These are phyloP conservation scores for Drosophila cognata DNA, from an alignment of 2,888 invertebrate genomes.

Conservation along the genomic window DNA sequence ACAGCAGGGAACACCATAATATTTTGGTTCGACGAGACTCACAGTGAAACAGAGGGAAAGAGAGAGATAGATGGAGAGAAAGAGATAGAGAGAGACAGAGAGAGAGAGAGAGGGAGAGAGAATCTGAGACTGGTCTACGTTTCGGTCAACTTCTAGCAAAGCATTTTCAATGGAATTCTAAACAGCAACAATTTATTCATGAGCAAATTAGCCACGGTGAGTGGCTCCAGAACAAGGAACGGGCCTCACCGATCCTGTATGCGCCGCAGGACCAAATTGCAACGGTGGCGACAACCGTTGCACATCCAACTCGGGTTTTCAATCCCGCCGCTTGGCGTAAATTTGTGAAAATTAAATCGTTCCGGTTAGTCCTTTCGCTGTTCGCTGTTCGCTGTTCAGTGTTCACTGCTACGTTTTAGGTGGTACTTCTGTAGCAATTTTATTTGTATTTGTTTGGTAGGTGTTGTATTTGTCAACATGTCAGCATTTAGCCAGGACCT, in stretches of 20 bases:
- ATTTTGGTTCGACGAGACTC: conserved; percentile 77
- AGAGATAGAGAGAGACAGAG: conserved; percentile 2
- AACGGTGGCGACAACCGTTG: conserved; percentile 58
- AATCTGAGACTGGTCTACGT: conserved; percentile 8
- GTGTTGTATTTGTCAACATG: conserved; percentile 82
- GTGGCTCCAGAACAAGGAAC: conserved; percentile 50
- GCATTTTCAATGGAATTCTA: conserved; percentile 67
- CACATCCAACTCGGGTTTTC: conserved; percentile 16
- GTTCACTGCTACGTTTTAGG: conserved; percentile 64
- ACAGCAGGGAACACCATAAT: conserved; percentile 82
- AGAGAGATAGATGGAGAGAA: not conserved
- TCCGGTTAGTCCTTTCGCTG: conserved; percentile 65
- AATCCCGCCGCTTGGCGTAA: conserved; percentile 49
- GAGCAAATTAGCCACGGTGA: conserved; percentile 74
- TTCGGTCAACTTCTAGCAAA: conserved; percentile 21
- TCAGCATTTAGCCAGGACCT: conserved; percentile 69
- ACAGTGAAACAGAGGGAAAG: not conserved
- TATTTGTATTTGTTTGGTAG: conserved; percentile 78
- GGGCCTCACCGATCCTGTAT: conserved; percentile 18
- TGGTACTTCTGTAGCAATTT: conserved; percentile 81
- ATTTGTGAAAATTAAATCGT: conserved; percentile 79
- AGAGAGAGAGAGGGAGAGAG: not conserved
- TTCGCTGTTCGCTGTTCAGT: not conserved
- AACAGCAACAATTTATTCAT: conserved; percentile 68
- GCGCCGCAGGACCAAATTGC: conserved; percentile 68